Evolutionary conservation across 1,140 invertebrate species (phyloP).

Genomic region (Drosophila miranda): DNA sequence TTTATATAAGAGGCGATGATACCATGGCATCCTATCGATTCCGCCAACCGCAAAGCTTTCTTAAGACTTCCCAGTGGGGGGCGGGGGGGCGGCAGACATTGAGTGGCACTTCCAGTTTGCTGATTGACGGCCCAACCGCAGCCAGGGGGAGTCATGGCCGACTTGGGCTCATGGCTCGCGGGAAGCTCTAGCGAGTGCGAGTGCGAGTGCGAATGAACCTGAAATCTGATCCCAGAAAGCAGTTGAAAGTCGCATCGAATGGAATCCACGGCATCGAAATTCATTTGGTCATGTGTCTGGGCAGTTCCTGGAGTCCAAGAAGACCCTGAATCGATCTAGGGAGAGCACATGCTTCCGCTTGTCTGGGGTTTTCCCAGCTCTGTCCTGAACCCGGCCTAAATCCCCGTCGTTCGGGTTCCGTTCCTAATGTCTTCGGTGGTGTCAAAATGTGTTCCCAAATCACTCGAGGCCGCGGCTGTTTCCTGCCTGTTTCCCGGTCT

Average conservation of each 20-base stretch:
- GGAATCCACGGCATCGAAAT: too few species aligned
- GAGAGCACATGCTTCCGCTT: not conserved
- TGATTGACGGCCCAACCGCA: slow-evolving; percentile 31
- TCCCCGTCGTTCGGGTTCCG: slow-evolving; percentile 12
- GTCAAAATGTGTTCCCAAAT: slow-evolving; percentile 38
- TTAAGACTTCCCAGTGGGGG: not conserved
- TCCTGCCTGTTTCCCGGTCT: slow-evolving; percentile 4
- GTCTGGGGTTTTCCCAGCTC: not conserved
- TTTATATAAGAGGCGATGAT: slow-evolving; percentile 27
- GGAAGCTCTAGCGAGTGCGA: not conserved
- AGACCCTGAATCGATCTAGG: too few species aligned
- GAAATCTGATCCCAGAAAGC: slow-evolving; percentile 37
- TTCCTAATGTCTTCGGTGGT: slow-evolving; percentile 18
- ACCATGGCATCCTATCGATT: slow-evolving; percentile 14
- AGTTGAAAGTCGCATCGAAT: not conserved
- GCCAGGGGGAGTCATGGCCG: slow-evolving; percentile 25
- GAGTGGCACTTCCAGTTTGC: not conserved
- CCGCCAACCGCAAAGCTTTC: slow-evolving; percentile 39
- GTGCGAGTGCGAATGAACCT: slow-evolving; percentile 35
- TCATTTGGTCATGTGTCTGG: too few species aligned
- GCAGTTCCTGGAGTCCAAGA: too few species aligned
- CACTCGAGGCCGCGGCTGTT: slow-evolving; percentile 35
- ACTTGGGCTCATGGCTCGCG: not conserved
- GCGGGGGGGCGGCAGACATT: too few species aligned
- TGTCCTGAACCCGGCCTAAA: not conserved